Percentiles rank a stretch among this genome's conserved stretches.
These are phyloP conservation scores for Epinotia ramella DNA, from an alignment of 2,888 invertebrate genomes.

Conservation along the genomic window DNA sequence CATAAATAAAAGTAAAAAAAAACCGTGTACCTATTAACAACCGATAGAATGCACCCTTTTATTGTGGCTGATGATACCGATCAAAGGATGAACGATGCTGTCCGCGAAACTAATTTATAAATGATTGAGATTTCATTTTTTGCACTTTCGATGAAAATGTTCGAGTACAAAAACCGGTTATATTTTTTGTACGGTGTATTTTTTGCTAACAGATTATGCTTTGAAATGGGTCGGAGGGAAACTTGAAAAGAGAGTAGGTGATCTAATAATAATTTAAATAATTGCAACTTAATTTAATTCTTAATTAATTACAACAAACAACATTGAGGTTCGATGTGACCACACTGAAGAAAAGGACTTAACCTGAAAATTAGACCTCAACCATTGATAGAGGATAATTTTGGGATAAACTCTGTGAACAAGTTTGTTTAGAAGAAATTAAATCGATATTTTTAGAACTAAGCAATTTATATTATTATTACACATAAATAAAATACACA, in stretches of 20 bases:
- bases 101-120: constrained; percentile 84
- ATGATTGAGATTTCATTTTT: constrained; percentile 83
- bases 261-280: background rate
- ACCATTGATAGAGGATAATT: too few species aligned
- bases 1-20: constrained; percentile 70
- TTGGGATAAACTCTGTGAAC: too few species aligned
- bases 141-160: constrained; percentile 56
- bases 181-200: background rate
- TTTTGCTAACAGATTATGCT: background rate
- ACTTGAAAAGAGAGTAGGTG: background rate
- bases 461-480: too few species aligned
- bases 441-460: too few species aligned
- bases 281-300: too few species aligned
- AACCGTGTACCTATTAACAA: constrained; percentile 65
- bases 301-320: too few species aligned
- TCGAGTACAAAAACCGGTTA: constrained; percentile 13
- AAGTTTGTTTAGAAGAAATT: too few species aligned
- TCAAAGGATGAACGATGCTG: constrained; percentile 83
- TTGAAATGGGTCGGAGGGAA: background rate
- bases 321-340: too few species aligned
- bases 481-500: too few species aligned
- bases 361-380: too few species aligned
- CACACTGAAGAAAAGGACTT: too few species aligned
- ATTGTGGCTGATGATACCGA: constrained; percentile 80
- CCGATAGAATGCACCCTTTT: constrained; percentile 77